Conservation (phyloP, 2,888 invertebrate genomes). For the Xylocampa areola region DNA sequence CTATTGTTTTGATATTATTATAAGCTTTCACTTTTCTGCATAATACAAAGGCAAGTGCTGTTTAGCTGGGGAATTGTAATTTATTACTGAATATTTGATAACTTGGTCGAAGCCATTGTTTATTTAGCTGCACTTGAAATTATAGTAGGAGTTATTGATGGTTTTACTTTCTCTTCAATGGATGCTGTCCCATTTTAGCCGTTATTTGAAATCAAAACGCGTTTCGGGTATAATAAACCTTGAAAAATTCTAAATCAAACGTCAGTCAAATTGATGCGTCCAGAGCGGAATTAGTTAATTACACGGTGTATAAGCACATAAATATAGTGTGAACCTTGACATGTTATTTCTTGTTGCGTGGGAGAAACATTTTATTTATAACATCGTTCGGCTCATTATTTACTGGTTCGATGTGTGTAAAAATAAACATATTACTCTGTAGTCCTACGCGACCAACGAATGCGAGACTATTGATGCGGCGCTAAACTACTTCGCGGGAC, state of each 20-base stretch:
- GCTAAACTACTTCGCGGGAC: background rate
- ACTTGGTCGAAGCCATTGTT: constrained; percentile 29
- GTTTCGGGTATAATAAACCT: constrained; percentile 24
- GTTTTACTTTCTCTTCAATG: constrained; percentile 34
- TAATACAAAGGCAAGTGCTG: constrained; percentile 49
- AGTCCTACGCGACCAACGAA: constrained; percentile 7
- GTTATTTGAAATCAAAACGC: background rate
- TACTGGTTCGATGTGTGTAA: constrained; percentile 50
- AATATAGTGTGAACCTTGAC: constrained; percentile 81
- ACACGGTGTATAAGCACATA: constrained; percentile 71
- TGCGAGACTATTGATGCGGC: constrained; percentile 17
- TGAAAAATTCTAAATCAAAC: constrained; percentile 55
- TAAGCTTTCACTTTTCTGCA: constrained; percentile 65
- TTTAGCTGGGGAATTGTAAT: constrained; percentile 54
- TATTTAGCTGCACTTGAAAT: constrained; percentile 30
- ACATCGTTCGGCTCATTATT: constrained; percentile 50
- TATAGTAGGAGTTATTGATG: background rate
- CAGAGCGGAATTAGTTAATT: constrained; percentile 68
- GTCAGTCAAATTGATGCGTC: constrained; percentile 63
- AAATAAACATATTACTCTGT: constrained; percentile 49
- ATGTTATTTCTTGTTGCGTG: constrained; percentile 77
- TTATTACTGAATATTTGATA: constrained; percentile 59
- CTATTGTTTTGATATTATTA: constrained; percentile 69
- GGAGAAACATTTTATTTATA: constrained; percentile 75
- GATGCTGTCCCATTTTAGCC: background rate